These are phyloP conservation scores for Drosophila rufa DNA, from an alignment of 1,140 invertebrate genomes.

Conservation along the genomic window DNA sequence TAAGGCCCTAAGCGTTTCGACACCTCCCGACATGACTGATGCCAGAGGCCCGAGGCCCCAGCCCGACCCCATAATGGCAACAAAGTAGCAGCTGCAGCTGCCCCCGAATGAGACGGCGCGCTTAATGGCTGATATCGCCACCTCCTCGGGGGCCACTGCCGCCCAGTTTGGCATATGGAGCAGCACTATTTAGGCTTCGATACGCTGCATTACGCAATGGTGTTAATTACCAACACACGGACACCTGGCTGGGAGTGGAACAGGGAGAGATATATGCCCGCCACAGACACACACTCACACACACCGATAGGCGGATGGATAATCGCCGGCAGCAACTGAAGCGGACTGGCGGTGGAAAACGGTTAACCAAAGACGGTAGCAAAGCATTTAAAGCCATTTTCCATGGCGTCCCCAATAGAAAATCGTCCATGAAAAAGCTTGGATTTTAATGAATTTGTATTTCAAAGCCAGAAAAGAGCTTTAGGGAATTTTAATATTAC, in stretches of 20 bases:
- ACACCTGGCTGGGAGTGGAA: slow-evolving; percentile 30
- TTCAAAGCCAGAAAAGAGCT: neutral
- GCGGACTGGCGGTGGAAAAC: slow-evolving; percentile 56
- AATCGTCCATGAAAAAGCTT: slow-evolving; percentile 37
- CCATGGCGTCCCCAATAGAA: slow-evolving; percentile 41
- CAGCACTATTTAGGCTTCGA: slow-evolving; percentile 84
- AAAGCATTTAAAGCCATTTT: slow-evolving; percentile 48
- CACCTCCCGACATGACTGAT: slow-evolving; percentile 52
- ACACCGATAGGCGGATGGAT: slow-evolving; percentile 56
- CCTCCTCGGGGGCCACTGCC: slow-evolving; percentile 25
- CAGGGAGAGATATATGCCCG: slow-evolving; percentile 27
- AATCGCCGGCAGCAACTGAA: slow-evolving; percentile 67
- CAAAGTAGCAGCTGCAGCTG: slow-evolving; percentile 49
- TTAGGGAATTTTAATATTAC: neutral
- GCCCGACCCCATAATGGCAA: slow-evolving; percentile 40
- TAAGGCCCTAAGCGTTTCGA: slow-evolving; percentile 64
- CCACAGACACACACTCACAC: slow-evolving; percentile 16
- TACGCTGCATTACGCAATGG: slow-evolving; percentile 85
- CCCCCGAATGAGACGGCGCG: slow-evolving; percentile 26
- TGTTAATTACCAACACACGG: slow-evolving; percentile 81
- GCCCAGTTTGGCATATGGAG: slow-evolving; percentile 72
- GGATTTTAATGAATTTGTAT: neutral
- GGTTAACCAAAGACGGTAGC: slow-evolving; percentile 62
- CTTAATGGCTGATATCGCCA: slow-evolving; percentile 53
- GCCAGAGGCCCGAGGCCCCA: neutral